These are phyloP conservation scores for Scortum barcoo DNA, from an alignment of 2,113 vertebrate species.

Conservation along the genomic window DNA sequence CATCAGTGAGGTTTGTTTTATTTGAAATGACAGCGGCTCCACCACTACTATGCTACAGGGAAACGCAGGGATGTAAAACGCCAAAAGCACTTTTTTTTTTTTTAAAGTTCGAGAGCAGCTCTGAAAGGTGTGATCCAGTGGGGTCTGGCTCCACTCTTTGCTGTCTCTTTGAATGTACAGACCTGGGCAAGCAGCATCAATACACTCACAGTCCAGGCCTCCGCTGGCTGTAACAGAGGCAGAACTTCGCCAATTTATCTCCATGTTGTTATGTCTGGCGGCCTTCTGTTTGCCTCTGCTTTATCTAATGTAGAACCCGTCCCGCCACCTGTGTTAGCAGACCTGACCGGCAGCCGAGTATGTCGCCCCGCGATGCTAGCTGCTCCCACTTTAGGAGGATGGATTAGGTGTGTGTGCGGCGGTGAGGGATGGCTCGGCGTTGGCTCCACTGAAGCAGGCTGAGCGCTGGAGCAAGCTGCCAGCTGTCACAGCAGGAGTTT, in stretches of 20 bases:
- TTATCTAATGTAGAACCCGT: conserved; percentile 50
- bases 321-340: conserved; percentile 60
- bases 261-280: conserved; percentile 63
- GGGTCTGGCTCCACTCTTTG: background rate
- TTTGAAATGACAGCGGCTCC: conserved; percentile 40
- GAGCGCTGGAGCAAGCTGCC: conserved; percentile 50
- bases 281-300: conserved; percentile 72
- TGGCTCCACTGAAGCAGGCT: conserved; percentile 34
- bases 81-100: conserved; percentile 12
- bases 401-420: conserved; percentile 44
- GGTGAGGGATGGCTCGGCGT: conserved; percentile 25
- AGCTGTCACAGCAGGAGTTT: conserved; percentile 69
- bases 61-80: conserved; percentile 16
- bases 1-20: conserved; percentile 52
- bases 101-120: background rate
- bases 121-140: conserved; percentile 17
- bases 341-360: conserved; percentile 36
- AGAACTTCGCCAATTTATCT: conserved; percentile 68
- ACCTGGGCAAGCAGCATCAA: background rate
- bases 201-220: conserved; percentile 1
- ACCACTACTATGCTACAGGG: conserved; percentile 25
- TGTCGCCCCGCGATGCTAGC: conserved; percentile 33
- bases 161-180: conserved; percentile 9
- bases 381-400: conserved; percentile 60
- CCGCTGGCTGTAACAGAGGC: conserved; percentile 19